Conservation (phyloP, 2,113 vertebrate genomes). For the Triplophysa siluroides region DNA sequence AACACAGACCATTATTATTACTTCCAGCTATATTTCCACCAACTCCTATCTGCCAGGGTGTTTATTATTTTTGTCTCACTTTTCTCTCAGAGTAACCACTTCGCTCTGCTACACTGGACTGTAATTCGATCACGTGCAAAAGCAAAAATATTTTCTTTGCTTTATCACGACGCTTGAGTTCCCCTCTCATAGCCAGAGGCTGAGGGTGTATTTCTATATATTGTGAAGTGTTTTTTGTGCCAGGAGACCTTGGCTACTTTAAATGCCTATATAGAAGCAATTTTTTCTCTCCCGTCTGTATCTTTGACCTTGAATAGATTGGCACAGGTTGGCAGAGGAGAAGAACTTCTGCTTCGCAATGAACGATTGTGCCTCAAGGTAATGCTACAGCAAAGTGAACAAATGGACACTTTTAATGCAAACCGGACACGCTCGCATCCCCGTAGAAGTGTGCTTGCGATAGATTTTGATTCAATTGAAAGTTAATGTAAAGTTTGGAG, state of each 20-base stretch:
- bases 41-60: slow-evolving; percentile 10
- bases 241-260: not conserved
- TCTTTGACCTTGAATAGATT: slow-evolving; percentile 22
- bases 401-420: not conserved
- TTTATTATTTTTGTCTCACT: slow-evolving; percentile 32
- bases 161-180: not conserved
- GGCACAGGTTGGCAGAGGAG: not conserved
- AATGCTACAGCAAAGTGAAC: not conserved
- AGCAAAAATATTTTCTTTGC: slow-evolving; percentile 7
- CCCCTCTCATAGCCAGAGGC: not conserved
- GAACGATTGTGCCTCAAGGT: slow-evolving; percentile 4
- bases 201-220: slow-evolving; percentile 11
- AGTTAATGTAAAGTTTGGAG: not conserved
- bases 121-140: slow-evolving; percentile 16
- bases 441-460: not conserved
- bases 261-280: not conserved
- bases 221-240: slow-evolving; percentile 14
- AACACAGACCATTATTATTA: slow-evolving; percentile 31
- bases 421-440: not conserved
- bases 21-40: slow-evolving; percentile 14
- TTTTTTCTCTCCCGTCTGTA: not conserved
- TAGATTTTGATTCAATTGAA: not conserved
- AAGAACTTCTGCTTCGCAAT: slow-evolving; percentile 6
- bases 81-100: slow-evolving; percentile 26
- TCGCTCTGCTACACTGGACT: not conserved